Evolutionary conservation across 2,888 invertebrate genomes (phyloP).

Genomic region (Abrostola tripartita): DNA sequence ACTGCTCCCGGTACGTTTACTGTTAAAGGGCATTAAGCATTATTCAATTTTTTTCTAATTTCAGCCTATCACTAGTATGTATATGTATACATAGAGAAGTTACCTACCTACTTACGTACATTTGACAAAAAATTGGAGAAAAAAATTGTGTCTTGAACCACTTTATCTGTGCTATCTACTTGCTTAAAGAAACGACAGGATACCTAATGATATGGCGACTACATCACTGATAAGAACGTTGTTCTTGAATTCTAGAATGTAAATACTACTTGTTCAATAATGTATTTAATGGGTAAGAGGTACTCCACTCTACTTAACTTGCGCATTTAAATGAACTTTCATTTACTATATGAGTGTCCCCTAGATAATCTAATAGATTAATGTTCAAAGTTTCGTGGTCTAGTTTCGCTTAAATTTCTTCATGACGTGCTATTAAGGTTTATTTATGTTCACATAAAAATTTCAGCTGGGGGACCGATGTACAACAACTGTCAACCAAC

Average conservation of each 20-base stretch:
- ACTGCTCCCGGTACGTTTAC: neutral
- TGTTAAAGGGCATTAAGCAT: too few species aligned
- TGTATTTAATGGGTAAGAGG: neutral
- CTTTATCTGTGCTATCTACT: too few species aligned
- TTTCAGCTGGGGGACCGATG: slow-evolving; percentile 45
- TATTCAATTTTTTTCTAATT: too few species aligned
- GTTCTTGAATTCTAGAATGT: too few species aligned
- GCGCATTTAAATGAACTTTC: slow-evolving; percentile 34
- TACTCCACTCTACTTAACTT: slow-evolving; percentile 22
- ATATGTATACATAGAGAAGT: too few species aligned
- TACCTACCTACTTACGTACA: too few species aligned
- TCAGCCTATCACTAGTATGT: too few species aligned
- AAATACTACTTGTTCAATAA: neutral
- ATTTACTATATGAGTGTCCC: slow-evolving; percentile 35
- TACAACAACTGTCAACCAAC: slow-evolving; percentile 47
- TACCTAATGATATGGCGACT: too few species aligned
- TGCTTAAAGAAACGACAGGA: too few species aligned
- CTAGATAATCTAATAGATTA: slow-evolving; percentile 52
- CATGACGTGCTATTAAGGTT: slow-evolving; percentile 46
- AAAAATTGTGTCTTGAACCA: too few species aligned
- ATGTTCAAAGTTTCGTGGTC: slow-evolving; percentile 49
- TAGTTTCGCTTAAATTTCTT: slow-evolving; percentile 52
- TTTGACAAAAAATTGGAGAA: too few species aligned
- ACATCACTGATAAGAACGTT: too few species aligned
- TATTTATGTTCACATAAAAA: slow-evolving; percentile 55